phyloP scores from a whole-genome alignment of 2,888 invertebrate genomes.

The Eupithecia subfuscata region DNA sequence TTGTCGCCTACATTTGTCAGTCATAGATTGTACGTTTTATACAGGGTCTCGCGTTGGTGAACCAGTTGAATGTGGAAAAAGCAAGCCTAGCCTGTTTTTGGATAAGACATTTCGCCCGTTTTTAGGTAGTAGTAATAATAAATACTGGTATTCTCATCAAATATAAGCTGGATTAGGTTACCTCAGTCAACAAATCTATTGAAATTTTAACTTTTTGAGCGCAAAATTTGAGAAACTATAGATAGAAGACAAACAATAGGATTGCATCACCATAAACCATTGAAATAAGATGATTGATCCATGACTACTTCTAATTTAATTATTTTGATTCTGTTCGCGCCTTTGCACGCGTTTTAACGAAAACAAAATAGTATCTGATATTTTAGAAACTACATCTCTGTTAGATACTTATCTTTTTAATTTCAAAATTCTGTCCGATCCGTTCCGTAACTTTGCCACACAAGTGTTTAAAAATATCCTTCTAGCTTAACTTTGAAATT shows the following conservation, averaged over 20 bases:
- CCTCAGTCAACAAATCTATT: background rate
- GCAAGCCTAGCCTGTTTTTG: background rate
- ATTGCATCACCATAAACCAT: background rate
- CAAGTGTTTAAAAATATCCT: background rate
- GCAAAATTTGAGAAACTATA: background rate
- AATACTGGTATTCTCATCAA: background rate
- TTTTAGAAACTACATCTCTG: background rate
- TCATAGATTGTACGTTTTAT: conserved; percentile 32
- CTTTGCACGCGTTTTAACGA: background rate
- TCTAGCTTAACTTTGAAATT: background rate
- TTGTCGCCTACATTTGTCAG: conserved; percentile 65
- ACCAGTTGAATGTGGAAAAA: background rate
- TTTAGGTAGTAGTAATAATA: background rate
- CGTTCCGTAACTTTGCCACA: background rate
- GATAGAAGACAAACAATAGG: background rate
- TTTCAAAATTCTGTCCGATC: background rate
- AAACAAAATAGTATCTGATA: too few species aligned
- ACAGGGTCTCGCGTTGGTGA: conserved; percentile 15
- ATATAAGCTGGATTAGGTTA: background rate
- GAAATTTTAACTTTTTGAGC: background rate
- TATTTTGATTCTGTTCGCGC: background rate
- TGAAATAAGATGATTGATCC: background rate
- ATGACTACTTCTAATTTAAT: background rate
- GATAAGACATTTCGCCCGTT: background rate
- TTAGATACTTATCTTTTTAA: background rate